Percentiles rank a stretch among this genome's conserved stretches.
phyloP scores from a whole-genome alignment of 2,888 invertebrate species.

The Caenorhabditis virilis region DNA sequence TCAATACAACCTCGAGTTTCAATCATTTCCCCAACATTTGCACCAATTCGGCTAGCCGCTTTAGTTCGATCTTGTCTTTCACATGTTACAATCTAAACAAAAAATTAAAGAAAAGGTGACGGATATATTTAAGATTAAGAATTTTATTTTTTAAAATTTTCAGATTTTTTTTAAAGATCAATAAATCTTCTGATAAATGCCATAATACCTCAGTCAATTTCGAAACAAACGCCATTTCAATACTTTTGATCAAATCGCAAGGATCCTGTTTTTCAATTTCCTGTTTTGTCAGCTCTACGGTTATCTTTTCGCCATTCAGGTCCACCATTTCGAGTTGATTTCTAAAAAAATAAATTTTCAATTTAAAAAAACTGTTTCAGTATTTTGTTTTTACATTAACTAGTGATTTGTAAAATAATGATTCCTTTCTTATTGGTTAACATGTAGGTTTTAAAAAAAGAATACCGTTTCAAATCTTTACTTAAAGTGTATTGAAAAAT shows the following conservation, averaged over 20 bases:
- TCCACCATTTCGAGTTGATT: conserved; percentile 47
- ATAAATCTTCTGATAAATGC: neutral
- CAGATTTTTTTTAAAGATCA: neutral
- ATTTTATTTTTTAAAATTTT: too few species aligned
- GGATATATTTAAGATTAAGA: too few species aligned
- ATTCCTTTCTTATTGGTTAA: too few species aligned
- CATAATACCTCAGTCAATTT: conserved; percentile 42
- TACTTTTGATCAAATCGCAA: conserved; percentile 26
- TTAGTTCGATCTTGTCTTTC: conserved; percentile 34
- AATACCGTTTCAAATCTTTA: too few species aligned
- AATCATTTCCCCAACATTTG: conserved; percentile 34
- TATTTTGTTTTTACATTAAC: too few species aligned
- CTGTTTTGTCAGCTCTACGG: conserved; percentile 24
- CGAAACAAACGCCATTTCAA: conserved; percentile 32
- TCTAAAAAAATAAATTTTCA: conserved; percentile 4
- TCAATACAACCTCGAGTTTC: conserved; percentile 22
- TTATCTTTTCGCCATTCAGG: conserved; percentile 24
- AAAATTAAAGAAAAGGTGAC: neutral
- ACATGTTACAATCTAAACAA: conserved; percentile 24
- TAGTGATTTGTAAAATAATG: too few species aligned
- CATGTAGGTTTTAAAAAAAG: too few species aligned
- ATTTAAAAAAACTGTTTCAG: neutral
- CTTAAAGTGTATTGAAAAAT: too few species aligned
- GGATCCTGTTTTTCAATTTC: conserved; percentile 22
- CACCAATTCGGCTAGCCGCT: conserved; percentile 23